Base-by-base conservation (phyloP, 1,140 invertebrate genomes). In the Nasonia giraulti region DNA sequence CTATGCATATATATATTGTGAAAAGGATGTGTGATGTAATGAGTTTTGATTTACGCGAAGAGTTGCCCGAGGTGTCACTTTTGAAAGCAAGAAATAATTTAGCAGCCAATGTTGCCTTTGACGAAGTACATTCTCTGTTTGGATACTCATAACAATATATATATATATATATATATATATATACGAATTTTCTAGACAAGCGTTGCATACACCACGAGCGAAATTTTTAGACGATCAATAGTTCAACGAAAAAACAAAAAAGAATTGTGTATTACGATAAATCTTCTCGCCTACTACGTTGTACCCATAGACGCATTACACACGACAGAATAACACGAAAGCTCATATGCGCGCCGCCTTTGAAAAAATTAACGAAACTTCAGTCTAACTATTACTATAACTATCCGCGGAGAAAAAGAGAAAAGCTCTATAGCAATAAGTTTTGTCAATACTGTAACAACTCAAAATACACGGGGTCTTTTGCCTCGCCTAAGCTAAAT, bases 71-170 rank as follows among this genome's bases (percentile, higher is more conserved):
- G 4, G 68, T 2, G 68, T 69, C 1, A 10, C 27, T 69, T 69
- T 69, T 27, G 27, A 27, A 55, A 74, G 40, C 2, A 10, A 75
- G 37, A 69, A 31, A 33, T 33, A 71, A 17, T 83, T 37, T 47
- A 77, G 20, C 40, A 77, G 55, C 82, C 82, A 14, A 47, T 33
- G 74, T 50, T 83, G 74, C 74, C 82, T 83, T 83, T 77, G 12
- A 77, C 11, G 20, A 69, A 69, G 31, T 50, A 31, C 12, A 2
- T 76, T 68, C 27, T 69, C 55, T 17, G 31, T 71, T 71, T 66
- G 12, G 27, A 31, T 31, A 2, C 8, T 20, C 20, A 14, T 62
- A 62, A n/a, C n/a, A n/a, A n/a, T n/a, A n/a, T n/a, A n/a, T n/a
- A n/a, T n/a, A n/a, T n/a, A n/a, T 62, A 20, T 11, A 62, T 20